These are phyloP conservation scores for Colistium nudipinnis DNA, from an alignment of 2,113 vertebrate genomes.

Conservation along the genomic window DNA sequence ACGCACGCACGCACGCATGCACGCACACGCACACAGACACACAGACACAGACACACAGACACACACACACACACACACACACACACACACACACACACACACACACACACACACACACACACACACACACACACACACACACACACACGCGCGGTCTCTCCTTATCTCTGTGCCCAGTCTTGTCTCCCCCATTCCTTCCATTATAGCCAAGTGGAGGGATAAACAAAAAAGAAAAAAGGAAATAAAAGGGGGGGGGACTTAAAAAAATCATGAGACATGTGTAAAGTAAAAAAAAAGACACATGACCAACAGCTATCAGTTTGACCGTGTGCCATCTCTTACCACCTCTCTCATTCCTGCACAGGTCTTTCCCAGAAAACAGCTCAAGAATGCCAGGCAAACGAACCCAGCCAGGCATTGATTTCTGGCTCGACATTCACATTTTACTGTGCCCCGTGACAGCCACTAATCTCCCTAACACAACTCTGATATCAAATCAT, in stretches of 20 bases:
- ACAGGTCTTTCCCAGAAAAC: conserved; percentile 51
- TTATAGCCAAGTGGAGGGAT: conserved; percentile 64
- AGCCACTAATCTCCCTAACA: conserved; percentile 74
- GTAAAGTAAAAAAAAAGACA: conserved; percentile 60
- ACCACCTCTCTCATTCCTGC: background rate
- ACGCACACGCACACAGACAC: background rate
- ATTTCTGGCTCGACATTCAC: conserved; percentile 66
- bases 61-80: background rate
- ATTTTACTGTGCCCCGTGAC: conserved; percentile 67
- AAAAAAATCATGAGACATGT: conserved; percentile 75
- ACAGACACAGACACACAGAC: conserved; percentile 3
- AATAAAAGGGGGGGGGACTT: conserved; percentile 34
- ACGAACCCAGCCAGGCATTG: conserved; percentile 53
- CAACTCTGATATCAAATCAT: conserved; percentile 70
- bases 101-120: background rate
- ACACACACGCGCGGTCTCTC: conserved; percentile 6
- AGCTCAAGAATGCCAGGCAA: conserved; percentile 46
- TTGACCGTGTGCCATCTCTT: conserved; percentile 33
- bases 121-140: background rate
- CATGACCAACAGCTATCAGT: conserved; percentile 68
- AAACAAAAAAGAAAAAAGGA: conserved; percentile 51
- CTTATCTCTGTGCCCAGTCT: conserved; percentile 27
- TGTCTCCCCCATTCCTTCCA: conserved; percentile 42
- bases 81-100: conserved; percentile 2
- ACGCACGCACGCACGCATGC: no score